phyloP scores from a whole-genome alignment of 1,140 invertebrate species.

The Aphelinus atriplicis region DNA sequence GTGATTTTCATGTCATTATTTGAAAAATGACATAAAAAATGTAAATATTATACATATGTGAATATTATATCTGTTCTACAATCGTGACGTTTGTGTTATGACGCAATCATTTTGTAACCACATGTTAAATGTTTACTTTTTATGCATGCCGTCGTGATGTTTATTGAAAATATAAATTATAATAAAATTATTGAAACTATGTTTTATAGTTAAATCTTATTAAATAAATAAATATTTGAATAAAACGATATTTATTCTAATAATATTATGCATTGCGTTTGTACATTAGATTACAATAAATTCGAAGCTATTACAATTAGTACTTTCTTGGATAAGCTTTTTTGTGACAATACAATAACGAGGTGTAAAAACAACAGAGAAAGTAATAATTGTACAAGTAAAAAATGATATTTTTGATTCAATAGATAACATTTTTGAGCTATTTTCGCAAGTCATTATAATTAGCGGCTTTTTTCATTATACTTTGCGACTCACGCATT shows the following conservation, averaged over 20 bases:
- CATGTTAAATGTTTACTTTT: too few relatives aligned
- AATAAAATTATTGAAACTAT: neutral
- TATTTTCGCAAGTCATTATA: constrained; percentile 2
- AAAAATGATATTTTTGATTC: constrained; percentile 13
- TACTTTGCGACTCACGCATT: neutral
- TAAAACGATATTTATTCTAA: constrained; percentile 13
- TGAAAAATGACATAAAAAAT: too few relatives aligned
- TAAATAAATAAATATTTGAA: constrained; percentile 22
- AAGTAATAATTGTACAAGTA: neutral
- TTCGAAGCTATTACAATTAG: constrained; percentile 14
- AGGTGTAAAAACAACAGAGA: constrained; percentile 1
- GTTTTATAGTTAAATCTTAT: neutral
- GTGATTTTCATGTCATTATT: too few relatives aligned
- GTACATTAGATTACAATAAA: constrained; percentile 21
- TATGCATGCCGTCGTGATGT: too few relatives aligned
- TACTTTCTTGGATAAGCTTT: constrained; percentile 20
- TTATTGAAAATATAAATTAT: too few relatives aligned
- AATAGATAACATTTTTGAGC: constrained; percentile 25
- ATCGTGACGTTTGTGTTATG: too few relatives aligned
- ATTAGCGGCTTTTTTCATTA: neutral
- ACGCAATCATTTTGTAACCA: too few relatives aligned
- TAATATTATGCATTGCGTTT: constrained; percentile 33
- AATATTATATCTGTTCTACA: too few relatives aligned
- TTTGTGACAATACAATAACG: neutral
- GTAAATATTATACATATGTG: too few relatives aligned